Conservation (phyloP, 2,113 vertebrate genomes). For the Stercorarius parasiticus region DNA sequence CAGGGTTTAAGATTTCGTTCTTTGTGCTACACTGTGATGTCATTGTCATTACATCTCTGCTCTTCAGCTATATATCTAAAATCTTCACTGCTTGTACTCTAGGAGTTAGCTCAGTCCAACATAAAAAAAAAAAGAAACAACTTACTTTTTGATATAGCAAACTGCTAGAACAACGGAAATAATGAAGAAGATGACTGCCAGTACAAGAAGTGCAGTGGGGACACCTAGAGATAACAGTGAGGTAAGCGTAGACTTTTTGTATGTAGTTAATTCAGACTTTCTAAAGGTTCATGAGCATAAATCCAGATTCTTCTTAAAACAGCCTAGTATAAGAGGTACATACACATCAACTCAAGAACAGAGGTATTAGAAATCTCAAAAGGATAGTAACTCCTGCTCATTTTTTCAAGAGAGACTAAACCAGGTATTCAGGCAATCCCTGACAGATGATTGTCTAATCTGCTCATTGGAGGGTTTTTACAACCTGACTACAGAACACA, state of each 20-base stretch:
- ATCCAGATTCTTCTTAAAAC: neutral
- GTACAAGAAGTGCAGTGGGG: conserved; percentile 79
- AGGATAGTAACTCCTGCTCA: neutral
- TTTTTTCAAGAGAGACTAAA: neutral
- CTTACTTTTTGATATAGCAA: conserved; percentile 85
- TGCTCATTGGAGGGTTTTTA: neutral
- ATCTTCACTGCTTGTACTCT: neutral
- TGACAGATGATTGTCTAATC: neutral
- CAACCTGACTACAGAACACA: neutral
- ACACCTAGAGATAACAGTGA: conserved; percentile 69
- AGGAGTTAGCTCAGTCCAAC: neutral
- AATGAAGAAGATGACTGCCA: conserved; percentile 76
- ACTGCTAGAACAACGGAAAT: conserved; percentile 72
- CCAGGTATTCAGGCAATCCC: neutral
- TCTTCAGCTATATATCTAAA: neutral
- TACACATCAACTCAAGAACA: neutral
- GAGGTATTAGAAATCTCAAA: neutral
- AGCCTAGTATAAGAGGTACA: neutral
- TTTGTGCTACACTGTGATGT: neutral
- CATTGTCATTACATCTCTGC: neutral
- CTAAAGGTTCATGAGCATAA: neutral
- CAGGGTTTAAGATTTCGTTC: neutral
- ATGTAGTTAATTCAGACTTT: neutral
- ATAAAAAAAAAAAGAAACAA: neutral
- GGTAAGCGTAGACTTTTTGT: neutral